These are phyloP conservation scores for Cyclura pinguis DNA, from an alignment of 2,797 vertebrate species.

Conservation along the genomic window DNA sequence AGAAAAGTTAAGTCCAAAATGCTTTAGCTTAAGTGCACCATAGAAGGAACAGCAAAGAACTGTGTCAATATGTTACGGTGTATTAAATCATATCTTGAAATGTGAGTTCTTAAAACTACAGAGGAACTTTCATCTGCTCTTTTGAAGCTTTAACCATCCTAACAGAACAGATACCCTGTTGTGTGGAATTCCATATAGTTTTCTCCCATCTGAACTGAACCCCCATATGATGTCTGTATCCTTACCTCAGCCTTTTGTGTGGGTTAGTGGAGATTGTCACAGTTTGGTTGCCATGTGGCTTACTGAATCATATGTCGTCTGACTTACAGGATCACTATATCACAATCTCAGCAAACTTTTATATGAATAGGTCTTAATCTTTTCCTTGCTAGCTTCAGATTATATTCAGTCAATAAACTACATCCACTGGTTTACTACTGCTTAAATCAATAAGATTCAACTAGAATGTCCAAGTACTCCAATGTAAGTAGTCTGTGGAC, in stretches of 20 bases:
- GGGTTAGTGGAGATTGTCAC: neutral
- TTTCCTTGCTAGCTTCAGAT: neutral
- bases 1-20: neutral
- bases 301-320: neutral
- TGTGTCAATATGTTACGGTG: neutral
- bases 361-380: neutral
- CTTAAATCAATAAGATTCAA: constrained; percentile 58
- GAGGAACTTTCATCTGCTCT: neutral
- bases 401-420: constrained; percentile 2
- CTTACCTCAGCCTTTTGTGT: neutral
- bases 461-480: constrained; percentile 79
- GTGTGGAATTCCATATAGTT: neutral
- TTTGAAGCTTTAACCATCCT: neutral
- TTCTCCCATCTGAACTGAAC: neutral
- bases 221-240: too few species aligned
- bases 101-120: neutral
- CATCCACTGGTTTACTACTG: constrained; percentile 6
- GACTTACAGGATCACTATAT: neutral
- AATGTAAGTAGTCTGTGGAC: constrained; percentile 76
- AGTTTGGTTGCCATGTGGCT: neutral
- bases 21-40: neutral
- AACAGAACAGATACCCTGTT: neutral
- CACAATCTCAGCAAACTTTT: neutral
- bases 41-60: neutral
- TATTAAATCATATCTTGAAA: constrained; percentile 5